Base-by-base conservation (phyloP, 2,113 vertebrate genomes). In the Actinemys pallida region DNA sequence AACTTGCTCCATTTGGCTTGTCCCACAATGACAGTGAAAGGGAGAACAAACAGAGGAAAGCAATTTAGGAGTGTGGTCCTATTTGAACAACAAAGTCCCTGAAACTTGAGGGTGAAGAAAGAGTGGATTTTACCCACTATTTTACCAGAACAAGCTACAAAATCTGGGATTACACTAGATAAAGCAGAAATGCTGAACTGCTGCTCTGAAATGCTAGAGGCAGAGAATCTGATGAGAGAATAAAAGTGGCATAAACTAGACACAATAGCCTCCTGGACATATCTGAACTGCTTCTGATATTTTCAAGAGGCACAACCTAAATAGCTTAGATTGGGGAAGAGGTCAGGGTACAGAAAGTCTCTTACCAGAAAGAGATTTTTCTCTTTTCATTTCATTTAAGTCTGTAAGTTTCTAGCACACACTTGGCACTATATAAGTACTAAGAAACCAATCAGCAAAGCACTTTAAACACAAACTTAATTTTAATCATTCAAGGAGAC, bases 271-370 rank as follows among this genome's bases (percentile, higher is more conserved):
- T 62, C 8, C 31, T 75, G 29, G 8, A 39, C 2, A 0, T 56
- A 39, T 72, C 65, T 72, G 65, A 72, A 72, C 8, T 10, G 65
- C 65, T 72, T 93, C 72, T 0, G 0, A 5, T 83, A 57, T 81
- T 81, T 17, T 31, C 57, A 82, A 81, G 56, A 75, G 82, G 42
- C 0, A 0, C 8, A 42, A 57, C 22, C 16, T 39, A 72, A 72
- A 72, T 72, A 47, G 13, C 6, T 78, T 78, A 78, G 39, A 78
- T 8, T 78, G 42, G 75, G 24, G 11, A 78, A 47, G 75, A 47
- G 42, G 39, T 78, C 12, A 78, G 75, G 56, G 5, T 22, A 76
- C 3, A 45, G 27, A 53, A 39, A 87, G 1, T 65, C 6, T 89
- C 88, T 90, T 87, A 8, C 4, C 2, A 78, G 24, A 78, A 14